Conservation (phyloP, 2,888 invertebrate genomes). For the Seladonia tumulorum region DNA sequence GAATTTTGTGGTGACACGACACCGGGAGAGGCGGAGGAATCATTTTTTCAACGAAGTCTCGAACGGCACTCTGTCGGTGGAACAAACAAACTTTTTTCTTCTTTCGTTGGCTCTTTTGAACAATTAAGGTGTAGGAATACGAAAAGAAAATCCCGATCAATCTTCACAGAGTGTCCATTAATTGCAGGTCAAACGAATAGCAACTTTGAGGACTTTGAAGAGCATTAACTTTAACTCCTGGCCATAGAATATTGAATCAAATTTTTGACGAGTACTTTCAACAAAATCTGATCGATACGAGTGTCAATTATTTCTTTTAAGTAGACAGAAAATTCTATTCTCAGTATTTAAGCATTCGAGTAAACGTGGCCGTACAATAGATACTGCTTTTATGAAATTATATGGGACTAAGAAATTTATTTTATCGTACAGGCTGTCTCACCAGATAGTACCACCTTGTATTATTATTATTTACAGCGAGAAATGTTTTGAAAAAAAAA, state of each 20-base stretch:
- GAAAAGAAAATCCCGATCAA: not conserved
- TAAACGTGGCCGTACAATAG: no score
- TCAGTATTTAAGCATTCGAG: no score
- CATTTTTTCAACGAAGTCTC: slow-evolving; percentile 9
- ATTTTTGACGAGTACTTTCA: no score
- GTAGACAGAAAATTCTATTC: not conserved
- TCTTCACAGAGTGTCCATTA: not conserved
- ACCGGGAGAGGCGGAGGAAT: slow-evolving; percentile 14
- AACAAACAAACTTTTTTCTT: no score
- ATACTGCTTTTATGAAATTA: not conserved
- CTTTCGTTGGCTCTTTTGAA: not conserved
- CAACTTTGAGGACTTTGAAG: not conserved
- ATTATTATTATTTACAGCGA: not conserved
- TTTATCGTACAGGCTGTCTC: not conserved
- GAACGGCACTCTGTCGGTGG: not conserved
- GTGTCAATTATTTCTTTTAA: not conserved
- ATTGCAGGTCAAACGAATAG: no score
- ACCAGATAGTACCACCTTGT: not conserved
- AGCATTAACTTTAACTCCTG: no score
- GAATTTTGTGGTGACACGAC: slow-evolving; percentile 33
- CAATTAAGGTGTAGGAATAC: not conserved
- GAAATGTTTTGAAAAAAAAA: no score
- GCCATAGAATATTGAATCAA: not conserved
- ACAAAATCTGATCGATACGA: no score
- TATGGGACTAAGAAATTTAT: not conserved